Base-by-base conservation (phyloP, 2,888 invertebrate species). In the Torymus texanus region DNA sequence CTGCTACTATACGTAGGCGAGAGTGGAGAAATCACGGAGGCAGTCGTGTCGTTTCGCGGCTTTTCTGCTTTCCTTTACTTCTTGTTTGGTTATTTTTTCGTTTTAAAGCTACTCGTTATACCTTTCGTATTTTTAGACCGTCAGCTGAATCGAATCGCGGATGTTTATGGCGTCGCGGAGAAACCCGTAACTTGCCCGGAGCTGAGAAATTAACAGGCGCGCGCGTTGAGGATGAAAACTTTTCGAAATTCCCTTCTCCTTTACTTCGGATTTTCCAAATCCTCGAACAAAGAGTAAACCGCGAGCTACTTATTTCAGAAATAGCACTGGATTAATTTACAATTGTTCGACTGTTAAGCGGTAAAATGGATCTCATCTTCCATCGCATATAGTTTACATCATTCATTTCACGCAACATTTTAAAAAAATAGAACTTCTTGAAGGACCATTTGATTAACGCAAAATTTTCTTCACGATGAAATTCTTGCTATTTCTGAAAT, bases 1-100 rank as follows among this genome's bases (percentile, higher is more conserved):
- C 82, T 73, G 80, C 82, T 82, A 82, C 78, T 72, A 62, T 75
- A 81, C 75, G 74, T 75, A 79, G 79, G 68, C 74, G 75, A 81
- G 79, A 81, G 81, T 77, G 81, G 77, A 77, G 79, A 79, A 75
- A 79, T 81, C 62, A 72, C 71, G 74, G 75, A 77, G 61, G 51
- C 68, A 51, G 59, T 65, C 62, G 55, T 50, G 14, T 56, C 67
- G 21, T 77, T 75, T 63, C 55, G 29, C 63, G 79, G 58, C 70
- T 77, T 75, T 73, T 73, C 55, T 67, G 53, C 65, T 61, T 72
- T 81, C 77, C 74, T 75, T 75, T 75, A 56, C 63, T 81, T 75
- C 66, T 70, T 61, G 56, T 75, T 76, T 63, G 61, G 21, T 62
- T 66, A 58, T 12, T 59, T 66, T 51, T 56, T 65, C 29, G 50